Conservation (phyloP, 2,888 invertebrate species). For the Dione vanillae region DNA sequence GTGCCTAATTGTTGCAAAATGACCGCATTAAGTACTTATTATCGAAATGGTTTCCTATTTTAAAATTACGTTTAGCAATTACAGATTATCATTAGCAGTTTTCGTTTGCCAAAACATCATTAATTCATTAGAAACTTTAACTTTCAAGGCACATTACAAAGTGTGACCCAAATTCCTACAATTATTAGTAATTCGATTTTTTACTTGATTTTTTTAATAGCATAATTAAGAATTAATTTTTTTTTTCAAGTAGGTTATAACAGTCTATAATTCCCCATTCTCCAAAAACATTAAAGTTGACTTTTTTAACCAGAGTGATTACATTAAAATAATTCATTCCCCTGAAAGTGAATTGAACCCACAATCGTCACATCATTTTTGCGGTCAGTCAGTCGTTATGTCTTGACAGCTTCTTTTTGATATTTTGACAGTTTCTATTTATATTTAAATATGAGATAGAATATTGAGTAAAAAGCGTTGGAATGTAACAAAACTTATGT, state of each 20-base stretch:
- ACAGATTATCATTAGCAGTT: conserved; percentile 11
- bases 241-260: no score
- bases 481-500: no score
- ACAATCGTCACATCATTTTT: no score
- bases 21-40: background rate
- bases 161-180: conserved; percentile 5
- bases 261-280: background rate
- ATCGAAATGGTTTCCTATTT: conserved; percentile 32
- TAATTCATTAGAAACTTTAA: conserved; percentile 6
- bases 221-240: conserved; percentile 5
- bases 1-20: background rate
- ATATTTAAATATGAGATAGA: no score
- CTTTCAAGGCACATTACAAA: background rate
- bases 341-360: no score
- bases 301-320: no score
- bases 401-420: no score
- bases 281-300: no score
- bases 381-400: no score
- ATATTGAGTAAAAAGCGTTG: no score
- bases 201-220: background rate
- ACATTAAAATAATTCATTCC: no score
- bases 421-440: no score
- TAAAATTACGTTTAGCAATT: conserved; percentile 24
- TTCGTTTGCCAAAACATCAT: background rate
- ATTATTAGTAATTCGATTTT: background rate